Percentiles rank a stretch among this genome's conserved stretches.
phyloP scores from a whole-genome alignment of 2,113 vertebrate genomes.

The Corythornis vintsioides region DNA sequence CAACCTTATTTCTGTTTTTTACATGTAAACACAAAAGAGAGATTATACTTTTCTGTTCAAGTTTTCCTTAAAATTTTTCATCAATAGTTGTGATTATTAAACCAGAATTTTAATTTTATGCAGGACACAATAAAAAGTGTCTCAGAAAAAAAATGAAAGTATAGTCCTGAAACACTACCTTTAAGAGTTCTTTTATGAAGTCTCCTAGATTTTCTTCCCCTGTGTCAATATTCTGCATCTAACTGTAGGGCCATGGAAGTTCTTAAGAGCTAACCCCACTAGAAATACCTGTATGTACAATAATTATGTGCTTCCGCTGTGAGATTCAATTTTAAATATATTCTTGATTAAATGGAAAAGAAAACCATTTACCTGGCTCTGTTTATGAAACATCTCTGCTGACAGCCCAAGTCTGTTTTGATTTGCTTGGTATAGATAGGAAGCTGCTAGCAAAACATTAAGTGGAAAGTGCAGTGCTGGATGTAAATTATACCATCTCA shows the following conservation, averaged over 20 bases:
- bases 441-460: constrained; percentile 18
- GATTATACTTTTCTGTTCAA: neutral
- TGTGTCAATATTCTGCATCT: neutral
- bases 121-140: neutral
- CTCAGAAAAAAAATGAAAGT: neutral
- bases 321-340: constrained; percentile 1
- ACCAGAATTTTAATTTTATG: neutral
- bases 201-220: neutral
- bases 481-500: constrained; percentile 12
- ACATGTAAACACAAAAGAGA: neutral
- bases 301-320: neutral
- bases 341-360: constrained; percentile 19
- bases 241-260: neutral
- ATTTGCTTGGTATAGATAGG: neutral
- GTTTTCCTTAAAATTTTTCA: neutral
- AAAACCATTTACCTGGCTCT: neutral
- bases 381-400: constrained; percentile 16
- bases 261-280: neutral
- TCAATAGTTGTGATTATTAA: neutral
- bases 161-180: neutral
- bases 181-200: neutral
- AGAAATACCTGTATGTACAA: neutral
- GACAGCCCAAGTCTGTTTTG: constrained; percentile 1
- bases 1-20: neutral
- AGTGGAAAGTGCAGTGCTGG: neutral